These are phyloP conservation scores for Girardinus metallicus DNA, from an alignment of 2,797 vertebrate genomes.

Conservation along the genomic window DNA sequence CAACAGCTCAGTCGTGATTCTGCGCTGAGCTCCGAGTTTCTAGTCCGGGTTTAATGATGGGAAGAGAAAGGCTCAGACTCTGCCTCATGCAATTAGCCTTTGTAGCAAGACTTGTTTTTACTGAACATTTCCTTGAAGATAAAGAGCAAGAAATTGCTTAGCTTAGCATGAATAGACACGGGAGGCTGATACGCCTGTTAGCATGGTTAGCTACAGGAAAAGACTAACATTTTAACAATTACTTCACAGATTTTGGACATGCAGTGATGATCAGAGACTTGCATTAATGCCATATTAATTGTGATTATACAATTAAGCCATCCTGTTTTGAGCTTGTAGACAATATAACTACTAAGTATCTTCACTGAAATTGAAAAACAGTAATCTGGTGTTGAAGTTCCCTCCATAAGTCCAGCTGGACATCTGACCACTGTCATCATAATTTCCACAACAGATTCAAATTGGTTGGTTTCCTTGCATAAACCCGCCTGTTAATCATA, in stretches of 20 bases:
- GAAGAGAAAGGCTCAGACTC: conserved; percentile 11
- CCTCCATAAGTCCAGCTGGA: not conserved
- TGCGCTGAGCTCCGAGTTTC: conserved; percentile 11
- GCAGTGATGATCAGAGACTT: not conserved
- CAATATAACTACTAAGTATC: not conserved
- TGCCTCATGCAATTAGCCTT: conserved; percentile 1
- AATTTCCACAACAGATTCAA: not conserved
- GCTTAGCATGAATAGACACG: not conserved
- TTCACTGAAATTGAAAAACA: not conserved
- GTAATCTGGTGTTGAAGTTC: not conserved
- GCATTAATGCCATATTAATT: not conserved
- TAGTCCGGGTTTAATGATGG: conserved; percentile 24
- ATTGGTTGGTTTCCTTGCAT: not conserved
- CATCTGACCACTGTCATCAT: not conserved
- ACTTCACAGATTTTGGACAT: not conserved
- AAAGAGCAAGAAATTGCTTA: not conserved
- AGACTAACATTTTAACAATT: not conserved
- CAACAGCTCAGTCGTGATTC: conserved; percentile 19
- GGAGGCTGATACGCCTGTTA: not conserved
- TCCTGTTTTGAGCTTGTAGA: not conserved
- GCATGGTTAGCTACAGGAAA: not conserved
- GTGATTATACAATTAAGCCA: not conserved
- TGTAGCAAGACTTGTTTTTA: conserved; percentile 1
- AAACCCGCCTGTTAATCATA: not conserved
- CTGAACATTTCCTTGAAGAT: not conserved